Evolutionary conservation across 2,113 vertebrate species (phyloP).

Genomic region (Anthoscopus minutus): DNA sequence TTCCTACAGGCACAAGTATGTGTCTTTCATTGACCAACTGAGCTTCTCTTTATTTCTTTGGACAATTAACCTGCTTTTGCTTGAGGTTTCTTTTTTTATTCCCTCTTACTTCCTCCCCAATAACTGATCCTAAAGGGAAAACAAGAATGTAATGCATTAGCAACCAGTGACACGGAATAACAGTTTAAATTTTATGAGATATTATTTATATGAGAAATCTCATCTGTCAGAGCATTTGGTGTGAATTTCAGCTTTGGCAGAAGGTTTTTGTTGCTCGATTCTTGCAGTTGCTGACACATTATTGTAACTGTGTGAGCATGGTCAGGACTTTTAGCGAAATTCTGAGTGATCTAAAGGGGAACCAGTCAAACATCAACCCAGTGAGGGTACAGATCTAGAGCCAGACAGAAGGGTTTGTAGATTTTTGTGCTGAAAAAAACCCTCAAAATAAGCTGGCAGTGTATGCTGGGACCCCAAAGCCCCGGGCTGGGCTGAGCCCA

Average conservation of each 20-base stretch:
- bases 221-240: background rate
- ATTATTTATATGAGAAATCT: background rate
- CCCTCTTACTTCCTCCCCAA: background rate
- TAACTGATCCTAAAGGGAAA: background rate
- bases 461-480: background rate
- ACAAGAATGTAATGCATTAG: background rate
- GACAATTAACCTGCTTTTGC: background rate
- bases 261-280: background rate
- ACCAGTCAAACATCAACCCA: background rate
- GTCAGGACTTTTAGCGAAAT: background rate
- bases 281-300: background rate
- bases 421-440: background rate
- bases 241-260: background rate
- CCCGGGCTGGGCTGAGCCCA: background rate
- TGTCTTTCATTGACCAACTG: background rate
- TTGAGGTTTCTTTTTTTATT: accelerated
- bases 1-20: background rate
- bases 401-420: background rate
- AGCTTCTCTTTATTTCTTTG: background rate
- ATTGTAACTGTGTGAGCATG: background rate
- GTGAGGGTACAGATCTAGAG: background rate
- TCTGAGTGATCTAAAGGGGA: background rate
- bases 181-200: background rate
- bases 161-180: background rate
- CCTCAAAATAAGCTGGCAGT: background rate